Evolutionary conservation across 2,888 invertebrate genomes (phyloP).

Genomic region (Seira sanloemensis): DNA sequence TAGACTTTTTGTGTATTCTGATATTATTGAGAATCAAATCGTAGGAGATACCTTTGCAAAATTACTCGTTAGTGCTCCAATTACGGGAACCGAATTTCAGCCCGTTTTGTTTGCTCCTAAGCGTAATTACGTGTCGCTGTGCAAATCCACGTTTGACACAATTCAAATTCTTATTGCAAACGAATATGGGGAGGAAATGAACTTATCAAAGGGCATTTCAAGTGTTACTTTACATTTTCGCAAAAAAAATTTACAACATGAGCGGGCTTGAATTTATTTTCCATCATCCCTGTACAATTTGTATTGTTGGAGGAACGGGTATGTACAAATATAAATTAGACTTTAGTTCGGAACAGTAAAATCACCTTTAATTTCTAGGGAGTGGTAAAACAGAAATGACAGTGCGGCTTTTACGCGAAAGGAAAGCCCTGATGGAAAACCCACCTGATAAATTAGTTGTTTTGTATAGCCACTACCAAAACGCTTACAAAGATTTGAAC

Average conservation of each 20-base stretch:
- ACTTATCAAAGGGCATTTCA: background rate
- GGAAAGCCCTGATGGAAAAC: background rate
- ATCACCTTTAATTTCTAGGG: background rate
- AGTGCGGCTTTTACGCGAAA: background rate
- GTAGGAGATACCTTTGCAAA: slow-evolving; percentile 43
- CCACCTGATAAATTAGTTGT: slow-evolving; percentile 20
- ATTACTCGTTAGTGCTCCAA: background rate
- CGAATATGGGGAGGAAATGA: slow-evolving; percentile 23
- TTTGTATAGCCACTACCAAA: slow-evolving; percentile 37
- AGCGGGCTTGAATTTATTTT: background rate
- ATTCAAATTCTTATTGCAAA: slow-evolving; percentile 5
- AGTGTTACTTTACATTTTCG: slow-evolving; percentile 13
- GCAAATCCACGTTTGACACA: background rate
- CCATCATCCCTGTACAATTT: background rate
- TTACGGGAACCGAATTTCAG: slow-evolving; percentile 15
- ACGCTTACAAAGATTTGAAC: slow-evolving; percentile 23
- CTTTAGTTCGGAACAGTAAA: background rate
- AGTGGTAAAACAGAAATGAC: slow-evolving; percentile 30
- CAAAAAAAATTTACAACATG: slow-evolving; percentile 5
- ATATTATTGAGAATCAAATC: slow-evolving; percentile 23
- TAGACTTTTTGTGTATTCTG: slow-evolving; percentile 16
- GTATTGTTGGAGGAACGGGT: slow-evolving; percentile 16
- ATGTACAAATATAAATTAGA: background rate
- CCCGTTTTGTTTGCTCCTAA: background rate
- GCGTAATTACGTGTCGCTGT: background rate